Evolutionary conservation across 1,140 invertebrate species (phyloP), one percentile per base, ranked within the genome.

Genomic region (Diabrotica undecimpunctata): DNA sequence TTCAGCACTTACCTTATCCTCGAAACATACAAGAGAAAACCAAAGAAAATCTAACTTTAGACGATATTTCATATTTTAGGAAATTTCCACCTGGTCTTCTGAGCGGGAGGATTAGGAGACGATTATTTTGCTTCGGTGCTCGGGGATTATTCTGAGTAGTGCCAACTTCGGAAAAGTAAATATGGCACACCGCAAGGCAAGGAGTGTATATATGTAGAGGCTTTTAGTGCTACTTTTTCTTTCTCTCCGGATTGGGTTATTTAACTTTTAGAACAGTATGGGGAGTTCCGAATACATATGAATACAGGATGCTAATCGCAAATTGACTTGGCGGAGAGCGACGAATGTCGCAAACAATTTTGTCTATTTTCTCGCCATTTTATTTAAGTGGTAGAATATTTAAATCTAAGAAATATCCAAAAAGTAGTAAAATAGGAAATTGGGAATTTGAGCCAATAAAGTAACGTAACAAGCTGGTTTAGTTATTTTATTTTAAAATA

Each of bases 81-180:
- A 38, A 57, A 57, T 35, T 57, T 57, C 36, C 55, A 57, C 55
- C 55, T 57, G 55, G 36, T 46, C 41, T 46, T 25, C 25, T 46
- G 41, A n/a, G 8, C 8, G 12, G 55, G 10, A 38, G 37, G 55
- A 41, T 57, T 57, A 57, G 36, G 55, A 9, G 55, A 57, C 55
- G 55, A 57, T 57, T 57, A 57, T 57, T 57, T 57, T 37, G 36
- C 55, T 38, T 37, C 25, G 55, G 25, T 38, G 55, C 25, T 57
- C 55, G 25, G 37, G 55, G 55, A 57, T 57, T 37, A 57, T 57
- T 37, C 37, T 37, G 25, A 37, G 55, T 36, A 35, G 55, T 57
- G 36, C 36, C 55, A 37, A 37, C 55, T 57, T 57, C 38, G 55
- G 37, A 57, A 57, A 12, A 57, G 55, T 57, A 57, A 57, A 57